A percentile compares a stretch with the other conserved stretches of the same genome.
Evolutionary conservation across 37 sponge, comb jelly and placozoan genomes (phyloP).

Genomic region (Haliclona indistincta): DNA sequence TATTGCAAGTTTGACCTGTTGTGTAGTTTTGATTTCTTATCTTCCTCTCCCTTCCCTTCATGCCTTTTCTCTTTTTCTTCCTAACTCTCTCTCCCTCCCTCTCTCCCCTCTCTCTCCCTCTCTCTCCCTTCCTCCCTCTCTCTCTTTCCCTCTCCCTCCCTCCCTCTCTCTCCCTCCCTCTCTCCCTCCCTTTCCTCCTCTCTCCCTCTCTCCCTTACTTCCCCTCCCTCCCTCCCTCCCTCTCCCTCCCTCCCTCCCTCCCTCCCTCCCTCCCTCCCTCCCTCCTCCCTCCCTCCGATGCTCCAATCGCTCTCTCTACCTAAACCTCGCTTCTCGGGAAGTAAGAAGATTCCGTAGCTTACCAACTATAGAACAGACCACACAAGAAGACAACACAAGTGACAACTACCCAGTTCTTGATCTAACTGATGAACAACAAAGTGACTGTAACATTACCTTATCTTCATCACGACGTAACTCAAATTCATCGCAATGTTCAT

Average conservation of each 20-base stretch:
- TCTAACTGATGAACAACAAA: neutral
- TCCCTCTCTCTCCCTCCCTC: neutral
- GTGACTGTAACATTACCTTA: neutral
- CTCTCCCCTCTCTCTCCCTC: neutral
- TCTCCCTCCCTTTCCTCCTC: neutral
- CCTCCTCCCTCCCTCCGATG: neutral
- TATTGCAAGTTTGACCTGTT: neutral
- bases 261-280: neutral
- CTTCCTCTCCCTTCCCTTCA: neutral
- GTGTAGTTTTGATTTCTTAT: neutral
- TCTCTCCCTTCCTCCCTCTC: neutral
- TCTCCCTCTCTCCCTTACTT: neutral
- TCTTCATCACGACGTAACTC: too few relatives aligned
- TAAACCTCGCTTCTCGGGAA: conserved; percentile 1
- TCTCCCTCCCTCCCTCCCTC: neutral
- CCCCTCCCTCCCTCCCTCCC: neutral
- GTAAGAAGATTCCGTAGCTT: conserved; percentile 20
- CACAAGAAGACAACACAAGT: neutral
- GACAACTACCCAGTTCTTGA: neutral
- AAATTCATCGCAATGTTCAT: too few relatives aligned
- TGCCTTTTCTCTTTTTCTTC: neutral
- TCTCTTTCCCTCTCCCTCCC: neutral
- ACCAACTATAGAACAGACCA: neutral
- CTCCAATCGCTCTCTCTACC: neutral
- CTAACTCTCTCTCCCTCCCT: neutral